Conservation (phyloP, 2,888 invertebrate species). For the Tenthredo amoena region DNA sequence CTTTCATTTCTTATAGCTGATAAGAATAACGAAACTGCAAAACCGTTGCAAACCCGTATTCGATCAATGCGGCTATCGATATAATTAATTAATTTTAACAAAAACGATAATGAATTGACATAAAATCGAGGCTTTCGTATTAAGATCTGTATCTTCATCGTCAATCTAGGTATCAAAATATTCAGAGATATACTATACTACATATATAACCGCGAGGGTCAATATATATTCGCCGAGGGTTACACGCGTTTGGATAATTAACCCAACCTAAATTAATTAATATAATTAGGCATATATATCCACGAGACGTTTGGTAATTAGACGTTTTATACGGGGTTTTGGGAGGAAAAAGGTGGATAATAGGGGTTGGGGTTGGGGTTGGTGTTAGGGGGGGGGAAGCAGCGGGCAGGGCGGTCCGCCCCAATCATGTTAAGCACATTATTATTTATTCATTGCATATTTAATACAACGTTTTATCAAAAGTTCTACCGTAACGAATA, state of each 20-base stretch:
- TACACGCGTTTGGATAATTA: background rate
- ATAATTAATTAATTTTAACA: no score
- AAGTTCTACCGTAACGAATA: background rate
- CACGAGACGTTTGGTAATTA: background rate
- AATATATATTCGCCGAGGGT: background rate
- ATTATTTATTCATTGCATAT: constrained; percentile 50
- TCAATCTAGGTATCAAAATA: background rate
- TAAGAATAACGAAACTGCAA: no score
- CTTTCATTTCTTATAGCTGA: no score
- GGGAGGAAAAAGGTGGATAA: background rate
- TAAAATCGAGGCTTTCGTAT: no score
- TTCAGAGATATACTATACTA: background rate
- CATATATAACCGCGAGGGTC: background rate
- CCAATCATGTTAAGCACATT: constrained; percentile 48
- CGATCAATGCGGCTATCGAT: no score
- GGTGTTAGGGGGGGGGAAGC: background rate
- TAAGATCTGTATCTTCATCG: background rate
- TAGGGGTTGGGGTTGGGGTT: background rate
- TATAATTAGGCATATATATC: background rate
- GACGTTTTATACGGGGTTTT: background rate
- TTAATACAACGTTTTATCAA: constrained; percentile 36
- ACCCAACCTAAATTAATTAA: background rate
- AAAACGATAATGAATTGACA: no score
- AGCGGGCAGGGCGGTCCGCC: constrained; percentile 52
- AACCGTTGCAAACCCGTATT: no score